phyloP scores from a whole-genome alignment of 2,888 invertebrate genomes.

The Nudaria mundana region DNA sequence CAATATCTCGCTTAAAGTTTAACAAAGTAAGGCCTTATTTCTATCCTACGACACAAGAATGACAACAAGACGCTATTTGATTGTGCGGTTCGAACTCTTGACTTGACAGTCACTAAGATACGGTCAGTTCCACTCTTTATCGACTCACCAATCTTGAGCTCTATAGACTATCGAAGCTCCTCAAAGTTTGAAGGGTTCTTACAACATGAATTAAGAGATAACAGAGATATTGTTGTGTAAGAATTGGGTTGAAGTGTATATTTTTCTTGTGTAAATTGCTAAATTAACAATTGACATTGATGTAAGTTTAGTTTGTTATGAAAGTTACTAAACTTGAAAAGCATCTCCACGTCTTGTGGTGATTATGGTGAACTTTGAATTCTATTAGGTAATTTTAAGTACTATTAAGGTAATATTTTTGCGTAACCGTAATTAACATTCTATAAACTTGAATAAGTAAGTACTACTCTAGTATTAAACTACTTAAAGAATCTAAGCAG shows the following conservation, averaged over 20 bases:
- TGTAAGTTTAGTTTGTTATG: slow-evolving; percentile 3
- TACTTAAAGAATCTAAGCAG: too few relatives aligned
- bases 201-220: slow-evolving; percentile 33
- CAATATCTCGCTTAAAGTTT: slow-evolving; percentile 5
- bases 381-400: too few relatives aligned
- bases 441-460: too few relatives aligned
- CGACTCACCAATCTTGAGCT: slow-evolving; percentile 44
- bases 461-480: too few relatives aligned
- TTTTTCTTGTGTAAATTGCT: slow-evolving; percentile 8
- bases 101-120: slow-evolving; percentile 49
- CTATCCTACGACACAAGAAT: slow-evolving; percentile 21
- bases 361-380: not conserved
- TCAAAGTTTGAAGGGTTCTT: slow-evolving; percentile 39
- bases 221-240: slow-evolving; percentile 18
- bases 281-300: slow-evolving; percentile 5
- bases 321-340: not conserved
- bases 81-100: slow-evolving; percentile 32
- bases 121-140: slow-evolving; percentile 45
- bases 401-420: too few relatives aligned
- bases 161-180: slow-evolving; percentile 38
- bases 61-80: slow-evolving; percentile 35
- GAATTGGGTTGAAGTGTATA: slow-evolving; percentile 8
- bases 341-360: not conserved
- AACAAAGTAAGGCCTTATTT: slow-evolving; percentile 7
- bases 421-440: too few relatives aligned